These are phyloP conservation scores for Psittacula echo DNA, from an alignment of 2,797 vertebrate species.

Conservation along the genomic window DNA sequence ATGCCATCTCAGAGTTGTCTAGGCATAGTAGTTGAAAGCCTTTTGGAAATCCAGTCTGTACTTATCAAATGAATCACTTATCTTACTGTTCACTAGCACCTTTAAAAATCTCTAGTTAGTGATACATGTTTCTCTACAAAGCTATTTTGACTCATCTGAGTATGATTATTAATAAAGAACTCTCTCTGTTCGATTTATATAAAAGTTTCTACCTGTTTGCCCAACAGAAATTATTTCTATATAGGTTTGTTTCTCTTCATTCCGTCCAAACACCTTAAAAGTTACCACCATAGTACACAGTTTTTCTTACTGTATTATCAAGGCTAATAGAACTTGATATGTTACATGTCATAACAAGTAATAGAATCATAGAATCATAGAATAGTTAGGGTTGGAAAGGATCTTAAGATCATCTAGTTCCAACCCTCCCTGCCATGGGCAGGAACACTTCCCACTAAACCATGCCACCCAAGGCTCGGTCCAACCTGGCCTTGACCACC, in stretches of 20 bases:
- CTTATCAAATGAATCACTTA: not conserved
- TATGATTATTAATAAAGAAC: not conserved
- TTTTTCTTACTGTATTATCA: not conserved
- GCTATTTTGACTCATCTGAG: not conserved
- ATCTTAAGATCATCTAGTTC: no score
- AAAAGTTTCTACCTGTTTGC: not conserved
- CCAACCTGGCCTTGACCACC: no score
- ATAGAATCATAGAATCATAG: no score
- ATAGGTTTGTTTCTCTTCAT: not conserved
- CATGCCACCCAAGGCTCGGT: no score
- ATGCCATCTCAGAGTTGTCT: not conserved
- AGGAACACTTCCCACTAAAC: no score
- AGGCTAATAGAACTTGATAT: not conserved
- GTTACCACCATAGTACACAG: fast-evolving
- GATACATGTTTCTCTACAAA: not conserved
- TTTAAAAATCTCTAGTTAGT: not conserved
- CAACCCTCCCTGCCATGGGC: no score
- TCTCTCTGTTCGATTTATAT: not conserved
- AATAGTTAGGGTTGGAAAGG: no score
- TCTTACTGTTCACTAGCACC: not conserved
- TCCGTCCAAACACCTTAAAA: not conserved
- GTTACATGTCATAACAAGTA: not conserved
- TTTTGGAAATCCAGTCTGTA: not conserved
- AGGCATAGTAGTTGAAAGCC: not conserved
- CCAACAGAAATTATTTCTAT: not conserved